Evolutionary conservation across 2,888 invertebrate species (phyloP), one percentile per base, ranked within the genome.

Genomic region (Onthophagus sagittarius): DNA sequence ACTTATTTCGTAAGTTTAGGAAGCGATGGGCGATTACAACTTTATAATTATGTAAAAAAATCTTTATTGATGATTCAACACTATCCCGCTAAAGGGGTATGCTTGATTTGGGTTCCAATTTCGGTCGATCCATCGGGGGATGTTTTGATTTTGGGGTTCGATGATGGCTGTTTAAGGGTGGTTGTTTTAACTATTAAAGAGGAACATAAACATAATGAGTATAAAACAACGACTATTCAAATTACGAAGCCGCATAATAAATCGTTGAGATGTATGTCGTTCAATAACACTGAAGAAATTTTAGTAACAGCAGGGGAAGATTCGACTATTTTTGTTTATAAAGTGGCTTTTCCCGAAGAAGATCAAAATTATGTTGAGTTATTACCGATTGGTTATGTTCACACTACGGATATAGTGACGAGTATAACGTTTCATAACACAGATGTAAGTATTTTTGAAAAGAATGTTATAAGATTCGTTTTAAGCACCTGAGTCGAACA

Each of bases 1-100:
- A 88, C 91, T 0, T 90, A 93, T 76, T 83, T 95, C 1, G 89
- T 92, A 2, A 92, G 94, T 0, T 87, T 93, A 0, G 95, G 95
- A 0, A 85, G 86, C 75, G 93, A 93, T 77, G 93, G 96, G 3
- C 89, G 90, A 71, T 81, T 97, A 0, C 90, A 92, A 77, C 85
- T 95, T 1, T 94, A 93, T 81, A 89, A 94, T 81, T 94, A 93
- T 75, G 80, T 88, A 0, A 83, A 84, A 0, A 90, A 90, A 78
- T 84, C 84, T 23, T 83, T 93, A 11, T 81, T 94, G 5, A 87
- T 91, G 31, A 87, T 89, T 75, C 88, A 91, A 77, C 87, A 88
- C 72, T 93, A 90, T 82, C 87, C 87, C 0, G 86, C 88, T 0
- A 83, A 87, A 23, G 88, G 91, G 0, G 86, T 87, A 0, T 89